phyloP scores from a whole-genome alignment of 2,888 invertebrate genomes.

The Himalopsyche kuldschensis region DNA sequence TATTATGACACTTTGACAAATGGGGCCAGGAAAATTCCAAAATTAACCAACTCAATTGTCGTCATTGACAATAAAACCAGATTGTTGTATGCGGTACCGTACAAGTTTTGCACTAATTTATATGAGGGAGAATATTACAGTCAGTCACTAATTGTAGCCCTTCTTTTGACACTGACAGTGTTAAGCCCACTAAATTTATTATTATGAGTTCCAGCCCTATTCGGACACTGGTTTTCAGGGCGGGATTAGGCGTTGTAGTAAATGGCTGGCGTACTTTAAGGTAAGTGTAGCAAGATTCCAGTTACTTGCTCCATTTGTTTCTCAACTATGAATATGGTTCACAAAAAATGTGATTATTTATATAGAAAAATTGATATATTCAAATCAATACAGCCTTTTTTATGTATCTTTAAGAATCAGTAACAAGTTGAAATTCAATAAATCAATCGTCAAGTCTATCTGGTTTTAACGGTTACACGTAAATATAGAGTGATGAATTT shows the following conservation, averaged over 20 bases:
- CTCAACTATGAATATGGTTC: too few relatives aligned
- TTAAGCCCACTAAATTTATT: slow-evolving; percentile 36
- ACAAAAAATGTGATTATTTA: too few relatives aligned
- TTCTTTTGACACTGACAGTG: slow-evolving; percentile 29
- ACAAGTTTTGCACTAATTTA: neutral
- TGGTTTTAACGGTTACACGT: too few relatives aligned
- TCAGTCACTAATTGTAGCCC: slow-evolving; percentile 25
- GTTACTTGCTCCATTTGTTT: neutral
- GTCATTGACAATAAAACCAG: neutral
- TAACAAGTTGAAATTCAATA: too few relatives aligned
- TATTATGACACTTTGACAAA: neutral
- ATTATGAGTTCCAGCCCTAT: neutral
- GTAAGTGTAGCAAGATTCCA: neutral
- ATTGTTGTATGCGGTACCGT: neutral
- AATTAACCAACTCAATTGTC: neutral
- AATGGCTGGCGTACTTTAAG: neutral
- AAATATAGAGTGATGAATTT: too few relatives aligned
- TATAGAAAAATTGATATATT: too few relatives aligned
- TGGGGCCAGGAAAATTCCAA: neutral
- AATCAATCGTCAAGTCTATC: too few relatives aligned
- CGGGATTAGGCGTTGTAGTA: neutral
- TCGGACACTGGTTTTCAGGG: neutral
- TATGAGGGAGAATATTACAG: slow-evolving; percentile 11
- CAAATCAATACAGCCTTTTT: too few relatives aligned
- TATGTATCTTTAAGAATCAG: too few relatives aligned